Base-by-base conservation (phyloP, 2,113 vertebrate species). In the Urocitellus parryii region DNA sequence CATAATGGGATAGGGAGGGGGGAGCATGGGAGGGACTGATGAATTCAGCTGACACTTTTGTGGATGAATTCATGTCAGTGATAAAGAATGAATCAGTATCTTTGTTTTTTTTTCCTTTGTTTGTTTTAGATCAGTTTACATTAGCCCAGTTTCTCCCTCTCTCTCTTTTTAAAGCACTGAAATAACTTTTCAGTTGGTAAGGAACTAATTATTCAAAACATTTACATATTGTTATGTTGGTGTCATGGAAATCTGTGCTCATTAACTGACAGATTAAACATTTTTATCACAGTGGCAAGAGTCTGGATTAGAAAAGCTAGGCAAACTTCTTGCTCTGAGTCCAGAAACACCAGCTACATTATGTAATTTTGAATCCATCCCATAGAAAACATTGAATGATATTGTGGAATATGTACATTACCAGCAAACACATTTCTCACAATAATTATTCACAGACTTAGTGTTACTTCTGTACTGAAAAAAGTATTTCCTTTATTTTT, bases 401-500 rank as follows among this genome's bases (percentile, higher is more conserved):
- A 79, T 74, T 95, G 34, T 83, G 74, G 29, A 96, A 89, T 42
- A 91, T 89, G 77, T 83, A 3, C 77, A 88, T 88, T 14, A 96
- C n/a, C 16, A 56, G n/a, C 20, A 94, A 56, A 94, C 39, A 93
- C 73, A 92, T 77, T 94, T 82, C 42, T 76, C 37, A 72, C 11
- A 78, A 42, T 89, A 88, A 95, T 90, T 93, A 94, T 87, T 92
- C 95, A 61, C 77, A 96, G 91, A 76, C 32, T 0, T 91, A 10
- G 4, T 2, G 18, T 93, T 88, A 79, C 2, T 80, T 91, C 11
- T 86, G 7, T 94, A 78, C 53, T 65, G 42, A 93, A 95, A 96
- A n/a, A 86, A 93, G 24, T 80, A 4, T 92, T 89, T 82, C 68
- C 24, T 37, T 73, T 73, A n/a, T 29, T 29, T 80, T 72, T 34